Evolutionary conservation across 2,888 invertebrate species (phyloP).

Genomic region (Gnatocerus cornutus): DNA sequence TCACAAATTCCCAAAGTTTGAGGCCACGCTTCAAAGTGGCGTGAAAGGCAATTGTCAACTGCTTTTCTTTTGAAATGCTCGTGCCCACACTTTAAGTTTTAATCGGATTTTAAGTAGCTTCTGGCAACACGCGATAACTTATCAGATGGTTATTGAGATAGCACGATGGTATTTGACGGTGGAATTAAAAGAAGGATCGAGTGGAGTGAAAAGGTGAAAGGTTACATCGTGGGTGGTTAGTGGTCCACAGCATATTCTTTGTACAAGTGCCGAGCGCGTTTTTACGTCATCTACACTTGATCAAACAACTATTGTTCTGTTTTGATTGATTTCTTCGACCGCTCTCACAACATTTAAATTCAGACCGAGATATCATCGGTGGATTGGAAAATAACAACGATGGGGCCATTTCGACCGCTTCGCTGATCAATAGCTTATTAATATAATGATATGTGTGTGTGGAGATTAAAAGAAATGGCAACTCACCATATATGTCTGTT

Average conservation of each 20-base stretch:
- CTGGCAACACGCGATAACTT: conserved; percentile 36
- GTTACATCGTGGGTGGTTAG: conserved; percentile 57
- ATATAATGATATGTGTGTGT: conserved; percentile 31
- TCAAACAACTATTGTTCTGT: conserved; percentile 57
- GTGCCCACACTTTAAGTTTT: conserved; percentile 55
- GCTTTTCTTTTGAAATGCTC: conserved; percentile 59
- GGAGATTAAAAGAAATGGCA: conserved; percentile 20
- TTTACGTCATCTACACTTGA: conserved; percentile 56
- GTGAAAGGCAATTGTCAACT: conserved; percentile 54
- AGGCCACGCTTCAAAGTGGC: conserved; percentile 59
- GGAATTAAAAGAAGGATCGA: conserved; percentile 27
- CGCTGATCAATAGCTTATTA: conserved; percentile 47
- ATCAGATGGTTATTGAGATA: conserved; percentile 34
- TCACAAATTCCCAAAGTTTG: conserved; percentile 61
- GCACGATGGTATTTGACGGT: conserved; percentile 24
- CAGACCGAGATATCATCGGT: conserved; percentile 50
- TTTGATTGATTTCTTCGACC: conserved; percentile 56
- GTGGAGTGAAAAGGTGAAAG: conserved; percentile 54
- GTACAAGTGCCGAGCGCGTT: conserved; percentile 50
- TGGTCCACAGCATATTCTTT: conserved; percentile 40
- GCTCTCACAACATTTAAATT: conserved; percentile 57
- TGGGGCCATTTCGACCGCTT: conserved; percentile 22
- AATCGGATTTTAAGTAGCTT: conserved; percentile 53
- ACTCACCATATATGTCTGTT: conserved; percentile 2
- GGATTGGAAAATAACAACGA: conserved; percentile 39